Percentiles rank a stretch among this genome's conserved stretches.
Evolutionary conservation across 2,113 vertebrate genomes (phyloP).

Genomic region (Catharus fuscescens): DNA sequence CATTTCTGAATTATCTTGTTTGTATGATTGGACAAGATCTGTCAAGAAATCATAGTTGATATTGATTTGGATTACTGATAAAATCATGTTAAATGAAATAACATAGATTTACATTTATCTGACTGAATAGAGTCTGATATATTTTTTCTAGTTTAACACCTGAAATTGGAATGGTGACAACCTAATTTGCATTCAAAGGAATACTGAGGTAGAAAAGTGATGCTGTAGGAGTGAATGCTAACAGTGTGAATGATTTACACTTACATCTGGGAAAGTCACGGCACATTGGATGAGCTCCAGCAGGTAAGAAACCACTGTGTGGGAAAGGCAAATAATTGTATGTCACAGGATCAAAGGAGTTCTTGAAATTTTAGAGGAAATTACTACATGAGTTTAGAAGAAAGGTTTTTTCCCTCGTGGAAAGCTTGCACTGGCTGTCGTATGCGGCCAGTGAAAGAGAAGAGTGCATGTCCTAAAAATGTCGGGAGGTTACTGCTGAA

Average conservation of each 20-base stretch:
- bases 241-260: slow-evolving; percentile 34
- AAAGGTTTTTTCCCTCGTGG: neutral
- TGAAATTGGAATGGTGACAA: neutral
- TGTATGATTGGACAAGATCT: neutral
- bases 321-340: slow-evolving; percentile 9
- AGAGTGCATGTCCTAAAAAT: neutral
- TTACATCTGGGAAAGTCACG: neutral
- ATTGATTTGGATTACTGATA: neutral
- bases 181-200: slow-evolving; percentile 27
- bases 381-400: slow-evolving; percentile 5
- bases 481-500: neutral
- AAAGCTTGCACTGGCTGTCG: neutral
- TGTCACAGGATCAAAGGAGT: slow-evolving; percentile 1
- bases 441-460: neutral
- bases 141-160: neutral
- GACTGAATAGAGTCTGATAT: neutral
- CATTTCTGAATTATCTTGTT: neutral
- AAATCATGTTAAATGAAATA: neutral
- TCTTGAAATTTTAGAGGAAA: slow-evolving; percentile 24
- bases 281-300: slow-evolving; percentile 27
- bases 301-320: slow-evolving; percentile 1
- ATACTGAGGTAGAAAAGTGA: neutral
- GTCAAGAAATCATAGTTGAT: neutral
- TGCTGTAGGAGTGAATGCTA: slow-evolving; percentile 18
- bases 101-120: neutral